Percentiles rank a stretch among this genome's conserved stretches.
Evolutionary conservation across 2,888 invertebrate genomes (phyloP).

Genomic region (Tineola bisselliella): DNA sequence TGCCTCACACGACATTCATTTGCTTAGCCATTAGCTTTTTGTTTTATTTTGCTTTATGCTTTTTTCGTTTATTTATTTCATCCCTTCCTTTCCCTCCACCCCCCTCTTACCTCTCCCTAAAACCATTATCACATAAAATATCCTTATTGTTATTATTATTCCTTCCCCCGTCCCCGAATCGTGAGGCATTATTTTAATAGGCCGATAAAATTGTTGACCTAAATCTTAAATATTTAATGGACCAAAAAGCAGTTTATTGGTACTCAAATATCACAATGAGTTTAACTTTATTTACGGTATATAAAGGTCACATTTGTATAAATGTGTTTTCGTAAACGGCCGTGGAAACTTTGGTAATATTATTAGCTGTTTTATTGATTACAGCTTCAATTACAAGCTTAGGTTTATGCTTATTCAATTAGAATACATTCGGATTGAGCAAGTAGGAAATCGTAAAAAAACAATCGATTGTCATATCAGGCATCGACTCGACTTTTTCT

Average conservation of each 20-base stretch:
- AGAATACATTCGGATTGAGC: no score
- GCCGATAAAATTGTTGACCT: neutral
- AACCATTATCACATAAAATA: no score
- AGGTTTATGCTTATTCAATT: no score
- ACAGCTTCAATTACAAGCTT: no score
- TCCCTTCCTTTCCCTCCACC: neutral
- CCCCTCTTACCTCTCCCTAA: no score
- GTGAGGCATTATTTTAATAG: neutral
- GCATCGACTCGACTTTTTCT: slow-evolving; percentile 57
- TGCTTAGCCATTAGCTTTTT: slow-evolving; percentile 44
- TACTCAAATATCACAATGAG: neutral
- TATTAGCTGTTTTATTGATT: no score
- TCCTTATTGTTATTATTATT: no score
- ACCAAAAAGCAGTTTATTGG: neutral
- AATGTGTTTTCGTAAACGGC: no score
- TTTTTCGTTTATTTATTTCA: slow-evolving; percentile 31
- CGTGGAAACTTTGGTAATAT: no score
- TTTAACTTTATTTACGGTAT: no score
- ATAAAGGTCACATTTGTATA: no score
- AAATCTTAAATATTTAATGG: neutral
- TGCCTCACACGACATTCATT: slow-evolving; percentile 67
- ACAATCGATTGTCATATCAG: slow-evolving; percentile 22
- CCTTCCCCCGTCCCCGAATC: neutral
- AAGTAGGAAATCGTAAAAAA: neutral
- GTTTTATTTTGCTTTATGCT: slow-evolving; percentile 59